A percentile compares a stretch with the other conserved stretches of the same genome.
Evolutionary conservation across 2,113 vertebrate species (phyloP).

Genomic region (Sceloporus undulatus): DNA sequence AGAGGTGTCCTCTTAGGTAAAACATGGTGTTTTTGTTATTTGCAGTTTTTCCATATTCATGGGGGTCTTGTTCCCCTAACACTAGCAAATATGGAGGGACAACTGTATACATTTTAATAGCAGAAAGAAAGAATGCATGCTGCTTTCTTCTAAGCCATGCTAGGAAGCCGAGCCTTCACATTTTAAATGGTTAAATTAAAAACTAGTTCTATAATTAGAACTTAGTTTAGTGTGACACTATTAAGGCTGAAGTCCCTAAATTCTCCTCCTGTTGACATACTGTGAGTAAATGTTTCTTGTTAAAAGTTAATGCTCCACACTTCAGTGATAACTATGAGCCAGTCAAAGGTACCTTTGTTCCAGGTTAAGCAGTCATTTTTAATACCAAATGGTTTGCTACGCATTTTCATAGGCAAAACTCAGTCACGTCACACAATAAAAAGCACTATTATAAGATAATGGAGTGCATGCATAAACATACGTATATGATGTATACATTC

Average conservation of each 20-base stretch:
- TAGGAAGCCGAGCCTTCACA: background rate
- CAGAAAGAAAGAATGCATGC: constrained; percentile 8
- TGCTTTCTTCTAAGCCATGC: constrained; percentile 17
- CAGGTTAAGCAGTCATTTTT: constrained; percentile 35
- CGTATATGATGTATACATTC: background rate
- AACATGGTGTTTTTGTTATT: too few relatives aligned
- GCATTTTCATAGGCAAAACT: constrained; percentile 29
- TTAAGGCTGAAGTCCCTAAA: constrained; percentile 3
- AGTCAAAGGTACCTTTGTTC: constrained; percentile 39
- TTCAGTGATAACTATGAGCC: constrained; percentile 52
- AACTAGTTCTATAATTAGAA: constrained; percentile 8
- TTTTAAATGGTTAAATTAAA: constrained; percentile 47
- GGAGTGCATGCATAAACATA: too few relatives aligned
- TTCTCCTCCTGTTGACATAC: constrained; percentile 39
- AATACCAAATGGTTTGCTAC: constrained; percentile 29
- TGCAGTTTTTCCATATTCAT: too few relatives aligned
- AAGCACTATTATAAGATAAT: background rate
- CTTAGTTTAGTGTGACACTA: constrained; percentile 24
- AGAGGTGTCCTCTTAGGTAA: too few relatives aligned
- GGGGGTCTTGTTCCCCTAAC: too few relatives aligned
- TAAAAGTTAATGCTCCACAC: constrained; percentile 46
- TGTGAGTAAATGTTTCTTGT: constrained; percentile 47
- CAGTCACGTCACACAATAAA: constrained; percentile 44
- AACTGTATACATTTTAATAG: background rate
- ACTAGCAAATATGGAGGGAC: too few relatives aligned